Evolutionary conservation across 2,888 invertebrate species (phyloP), one percentile per base, ranked within the genome.

Genomic region (Pristionchus fissidentatus): DNA sequence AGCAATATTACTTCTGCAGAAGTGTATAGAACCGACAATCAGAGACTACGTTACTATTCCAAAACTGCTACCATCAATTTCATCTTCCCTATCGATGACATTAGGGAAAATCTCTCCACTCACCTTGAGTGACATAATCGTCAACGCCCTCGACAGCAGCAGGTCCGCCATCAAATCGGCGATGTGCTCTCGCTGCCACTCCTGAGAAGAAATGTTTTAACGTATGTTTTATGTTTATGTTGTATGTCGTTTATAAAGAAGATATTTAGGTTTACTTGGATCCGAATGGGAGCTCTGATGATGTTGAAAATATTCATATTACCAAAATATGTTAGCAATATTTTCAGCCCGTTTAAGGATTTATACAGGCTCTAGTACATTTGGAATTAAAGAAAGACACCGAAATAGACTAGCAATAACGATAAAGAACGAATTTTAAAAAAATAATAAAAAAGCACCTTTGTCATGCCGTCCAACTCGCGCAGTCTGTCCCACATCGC

Each of bases 401-500:
- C n/a, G n/a, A n/a, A n/a, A n/a, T n/a, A n/a, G n/a, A n/a, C n/a
- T n/a, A n/a, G n/a, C n/a, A n/a, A n/a, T n/a, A n/a, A n/a, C n/a
- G n/a, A n/a, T n/a, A n/a, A n/a, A n/a, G n/a, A n/a, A n/a, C n/a
- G n/a, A n/a, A n/a, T n/a, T 93, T n/a, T n/a, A n/a, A n/a, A n/a
- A n/a, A n/a, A n/a, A n/a, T n/a, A n/a, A n/a, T n/a, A n/a, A n/a
- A 94, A 93, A 29, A 32, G 66, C 38, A 41, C 66, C 81, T 94
- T 94, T 0, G 94, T 94, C 79, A 95, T 94, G 2, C 94, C 94
- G 19, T 95, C 94, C 60, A 97, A 93, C 55, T 95, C 95, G 92
- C 96, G 96, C 35, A 97, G 95, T 92, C 96, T 96, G 93, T 98
- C 97, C 97, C 97, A 98, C 10, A 96, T 93, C 0, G 95, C 94